These are phyloP conservation scores for Apodemus sylvaticus DNA, from an alignment of 2,113 vertebrate species.

Conservation along the genomic window DNA sequence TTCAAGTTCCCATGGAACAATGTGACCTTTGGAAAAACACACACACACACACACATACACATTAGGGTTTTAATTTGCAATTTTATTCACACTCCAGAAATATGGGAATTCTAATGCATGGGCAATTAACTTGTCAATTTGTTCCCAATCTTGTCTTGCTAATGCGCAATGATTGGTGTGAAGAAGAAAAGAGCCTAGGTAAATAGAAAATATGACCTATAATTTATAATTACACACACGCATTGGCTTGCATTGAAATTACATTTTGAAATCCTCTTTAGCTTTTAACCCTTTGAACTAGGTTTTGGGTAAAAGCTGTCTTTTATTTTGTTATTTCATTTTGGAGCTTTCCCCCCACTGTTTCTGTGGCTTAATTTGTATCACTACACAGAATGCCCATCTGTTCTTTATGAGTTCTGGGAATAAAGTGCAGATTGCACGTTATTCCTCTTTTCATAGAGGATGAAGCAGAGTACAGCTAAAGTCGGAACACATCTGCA, in stretches of 20 bases:
- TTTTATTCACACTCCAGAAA: slow-evolving; percentile 48
- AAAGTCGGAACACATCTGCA: slow-evolving; percentile 9
- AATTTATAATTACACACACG: slow-evolving; percentile 49
- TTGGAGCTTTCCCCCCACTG: not conserved
- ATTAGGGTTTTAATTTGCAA: slow-evolving; percentile 62
- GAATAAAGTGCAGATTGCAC: slow-evolving; percentile 12
- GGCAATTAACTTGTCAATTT: slow-evolving; percentile 47
- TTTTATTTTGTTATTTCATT: slow-evolving; percentile 22
- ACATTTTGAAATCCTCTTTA: slow-evolving; percentile 16
- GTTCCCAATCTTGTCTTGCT: slow-evolving; percentile 44
- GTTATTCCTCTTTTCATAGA: slow-evolving; percentile 9
- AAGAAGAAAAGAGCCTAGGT: slow-evolving; percentile 44
- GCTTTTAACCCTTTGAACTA: slow-evolving; percentile 53
- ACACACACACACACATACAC: too few species aligned
- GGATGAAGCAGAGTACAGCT: slow-evolving; percentile 19
- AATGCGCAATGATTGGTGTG: slow-evolving; percentile 40
- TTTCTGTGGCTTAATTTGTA: slow-evolving; percentile 38
- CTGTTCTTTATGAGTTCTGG: slow-evolving; percentile 38
- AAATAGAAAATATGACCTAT: not conserved
- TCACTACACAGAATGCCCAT: not conserved
- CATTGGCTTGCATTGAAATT: slow-evolving; percentile 17
- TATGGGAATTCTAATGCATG: slow-evolving; percentile 14
- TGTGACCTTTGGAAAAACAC: slow-evolving; percentile 45
- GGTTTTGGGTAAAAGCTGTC: not conserved
- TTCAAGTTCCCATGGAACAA: not conserved